Evolutionary conservation across 2,888 invertebrate species (phyloP).

Genomic region (Lordiphosa fenestrarum): DNA sequence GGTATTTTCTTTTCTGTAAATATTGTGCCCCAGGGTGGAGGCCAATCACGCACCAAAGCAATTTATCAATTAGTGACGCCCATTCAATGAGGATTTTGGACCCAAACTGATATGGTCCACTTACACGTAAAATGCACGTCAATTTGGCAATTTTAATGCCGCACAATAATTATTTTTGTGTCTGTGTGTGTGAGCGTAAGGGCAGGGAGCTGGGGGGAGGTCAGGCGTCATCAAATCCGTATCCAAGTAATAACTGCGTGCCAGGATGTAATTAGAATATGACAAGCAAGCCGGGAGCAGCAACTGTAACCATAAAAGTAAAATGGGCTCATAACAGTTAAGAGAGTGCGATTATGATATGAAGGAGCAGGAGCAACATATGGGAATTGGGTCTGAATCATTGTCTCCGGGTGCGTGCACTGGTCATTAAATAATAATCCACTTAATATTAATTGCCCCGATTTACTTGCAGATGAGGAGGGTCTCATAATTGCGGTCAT

Average conservation of each 20-base stretch:
- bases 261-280: constrained; percentile 70
- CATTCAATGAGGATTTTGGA: constrained; percentile 53
- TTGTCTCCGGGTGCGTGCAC: constrained; percentile 46
- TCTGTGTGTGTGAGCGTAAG: constrained; percentile 1
- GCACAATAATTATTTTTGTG: constrained; percentile 13
- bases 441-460: constrained; percentile 79
- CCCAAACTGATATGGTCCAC: constrained; percentile 39
- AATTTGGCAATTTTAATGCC: constrained; percentile 55
- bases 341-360: constrained; percentile 54
- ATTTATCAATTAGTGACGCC: constrained; percentile 73
- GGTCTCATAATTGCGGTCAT: constrained; percentile 74
- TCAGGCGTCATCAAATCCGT: constrained; percentile 53
- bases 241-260: constrained; percentile 66
- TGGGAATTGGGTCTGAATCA: constrained; percentile 5
- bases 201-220: constrained; percentile 9
- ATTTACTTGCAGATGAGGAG: constrained; percentile 56
- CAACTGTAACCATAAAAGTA: constrained; percentile 37
- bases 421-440: constrained; percentile 78
- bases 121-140: constrained; percentile 64
- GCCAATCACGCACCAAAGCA: constrained; percentile 51
- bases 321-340: constrained; percentile 62
- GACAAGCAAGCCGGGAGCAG: constrained; percentile 32
- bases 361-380: constrained; percentile 16
- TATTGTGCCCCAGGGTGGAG: constrained; percentile 22
- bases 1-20: not conserved